A percentile compares a stretch with the other conserved stretches of the same genome.
Conservation (phyloP, 1,140 invertebrate species). For the Bradynema listronoti region DNA sequence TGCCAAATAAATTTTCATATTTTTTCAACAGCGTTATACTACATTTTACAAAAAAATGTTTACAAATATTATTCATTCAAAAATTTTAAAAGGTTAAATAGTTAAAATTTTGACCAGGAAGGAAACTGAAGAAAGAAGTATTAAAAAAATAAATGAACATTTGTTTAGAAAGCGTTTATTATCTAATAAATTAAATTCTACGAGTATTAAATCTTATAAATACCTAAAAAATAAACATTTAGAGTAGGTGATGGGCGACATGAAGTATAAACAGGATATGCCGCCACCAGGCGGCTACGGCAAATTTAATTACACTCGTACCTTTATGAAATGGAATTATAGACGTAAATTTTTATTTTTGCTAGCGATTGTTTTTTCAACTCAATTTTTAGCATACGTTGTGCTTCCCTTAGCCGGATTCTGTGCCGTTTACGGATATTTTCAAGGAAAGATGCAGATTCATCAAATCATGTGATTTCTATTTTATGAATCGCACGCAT, state of each 20-base stretch:
- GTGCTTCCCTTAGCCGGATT: constrained; percentile 46
- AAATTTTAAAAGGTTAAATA: too few relatives aligned
- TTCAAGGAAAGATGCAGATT: not conserved
- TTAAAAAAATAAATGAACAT: too few relatives aligned
- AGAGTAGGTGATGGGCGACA: constrained; percentile 19
- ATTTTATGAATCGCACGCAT: constrained; percentile 2
- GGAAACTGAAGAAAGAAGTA: too few relatives aligned
- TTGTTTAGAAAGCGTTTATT: too few relatives aligned
- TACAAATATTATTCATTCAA: too few relatives aligned
- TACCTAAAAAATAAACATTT: too few relatives aligned
- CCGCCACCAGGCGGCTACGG: constrained; percentile 59
- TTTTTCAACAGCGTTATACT: too few relatives aligned
- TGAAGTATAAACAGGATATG: constrained; percentile 58
- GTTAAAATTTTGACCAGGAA: too few relatives aligned
- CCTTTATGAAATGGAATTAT: constrained; percentile 50
- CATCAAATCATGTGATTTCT: constrained; percentile 7
- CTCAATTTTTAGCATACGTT: constrained; percentile 27
- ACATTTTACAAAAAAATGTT: too few relatives aligned
- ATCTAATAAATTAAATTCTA: too few relatives aligned
- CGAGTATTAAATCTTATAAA: too few relatives aligned
- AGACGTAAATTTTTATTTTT: constrained; percentile 42
- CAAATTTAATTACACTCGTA: constrained; percentile 46
- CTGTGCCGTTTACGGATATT: constrained; percentile 29
- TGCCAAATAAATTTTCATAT: too few relatives aligned
- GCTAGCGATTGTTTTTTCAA: not conserved